Base-by-base conservation (phyloP, 2,797 vertebrate genomes). In the Alauda arvensis region DNA sequence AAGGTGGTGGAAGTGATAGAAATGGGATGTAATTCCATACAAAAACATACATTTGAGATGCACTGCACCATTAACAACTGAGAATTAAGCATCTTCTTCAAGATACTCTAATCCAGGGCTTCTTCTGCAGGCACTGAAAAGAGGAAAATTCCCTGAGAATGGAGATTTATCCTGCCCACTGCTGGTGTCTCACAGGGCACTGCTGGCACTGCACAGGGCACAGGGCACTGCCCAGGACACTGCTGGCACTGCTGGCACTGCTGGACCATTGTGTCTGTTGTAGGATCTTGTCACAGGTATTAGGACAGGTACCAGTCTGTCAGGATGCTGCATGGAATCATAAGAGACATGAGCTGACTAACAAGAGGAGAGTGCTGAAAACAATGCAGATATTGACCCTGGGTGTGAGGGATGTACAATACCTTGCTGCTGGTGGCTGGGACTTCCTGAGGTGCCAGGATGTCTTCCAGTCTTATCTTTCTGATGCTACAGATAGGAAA, bases 391-490 rank as follows among this genome's bases (percentile, higher is more conserved):
- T 12, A 12, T 45, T 42, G 31, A 29, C 24, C 67, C 52, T 7
- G 26, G 24, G 2, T 37, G 4, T n/a, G 45, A 63, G 71, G 37
- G 43, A 34, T 24, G 45, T 19, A 2, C 1, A 1, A 1, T 14
- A 15, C 4, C 25, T n/a, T 69, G 28, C 39, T 78, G 55, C 28
- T 29, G 59, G 29, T 26, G 21, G 46, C 56, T 76, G 63, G 56
- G 78, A 74, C 34, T 70, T 79, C 43, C 61, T 51, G 76, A 77
- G 51, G 26, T 88, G 46, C 49, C 33, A 52, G 65, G 13, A 45
- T 56, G 13, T 77, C 43, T 55, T 72, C 53, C 40, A 69, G 33
- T 48, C 59, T 33, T 78, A 7, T 1, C 3, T 62, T 88, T 63
- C 33, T 84, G 25, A n/a, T 33, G 46, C 57, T 82, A 39, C 52